Base-by-base conservation (phyloP, 2,113 vertebrate species). In the Miniopterus natalensis region DNA sequence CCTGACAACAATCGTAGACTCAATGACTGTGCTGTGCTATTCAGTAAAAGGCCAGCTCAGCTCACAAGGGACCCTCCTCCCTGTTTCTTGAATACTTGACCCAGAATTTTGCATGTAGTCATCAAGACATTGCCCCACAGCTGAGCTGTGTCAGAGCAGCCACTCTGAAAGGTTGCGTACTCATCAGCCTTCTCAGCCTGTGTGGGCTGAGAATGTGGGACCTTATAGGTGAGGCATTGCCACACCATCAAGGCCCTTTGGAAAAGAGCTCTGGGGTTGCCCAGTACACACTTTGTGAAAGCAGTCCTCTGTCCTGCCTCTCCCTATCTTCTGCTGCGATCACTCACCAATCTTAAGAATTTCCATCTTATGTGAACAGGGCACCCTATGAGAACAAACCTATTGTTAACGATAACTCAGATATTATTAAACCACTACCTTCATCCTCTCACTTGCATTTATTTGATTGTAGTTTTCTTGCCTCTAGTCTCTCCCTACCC, bases 161-260 rank as follows among this genome's bases (percentile, higher is more conserved):
- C 25, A 31, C 47, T 63, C 36, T 14, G 18, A 40, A 95, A 36
- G 70, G 36, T 5, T 68, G 81, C 81, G 57, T 85, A 45, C 77
- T 78, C 80, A 81, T 40, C 57, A 73, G 73, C 63, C 36, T 12
- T 9, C 71, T 84, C 25, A 61, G 23, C 68, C 36, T 80, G 31
- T 78, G 78, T 95, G 84, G 96, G 95, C 55, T 79, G 70, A 47
- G 74, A 95, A 96, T 93, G 85, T 20, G 21, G 31, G 21, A 12
- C 61, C 75, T n/a, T 3, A 31, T 5, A 68, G 55, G 42, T 4
- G 1, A 71, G 84, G 42, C 23, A 9, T 40, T 36, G 47, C 66
- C 74, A 78, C 29, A 20, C 31, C 53, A 55, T 14, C 21, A 65
- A 13, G 66, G 42, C 73, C 49, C 51, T 75, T 42, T 49, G 74